A percentile compares a stretch with the other conserved stretches of the same genome.
phyloP scores from a whole-genome alignment of 2,113 vertebrate genomes.

The Mesembrinibis cayennensis region DNA sequence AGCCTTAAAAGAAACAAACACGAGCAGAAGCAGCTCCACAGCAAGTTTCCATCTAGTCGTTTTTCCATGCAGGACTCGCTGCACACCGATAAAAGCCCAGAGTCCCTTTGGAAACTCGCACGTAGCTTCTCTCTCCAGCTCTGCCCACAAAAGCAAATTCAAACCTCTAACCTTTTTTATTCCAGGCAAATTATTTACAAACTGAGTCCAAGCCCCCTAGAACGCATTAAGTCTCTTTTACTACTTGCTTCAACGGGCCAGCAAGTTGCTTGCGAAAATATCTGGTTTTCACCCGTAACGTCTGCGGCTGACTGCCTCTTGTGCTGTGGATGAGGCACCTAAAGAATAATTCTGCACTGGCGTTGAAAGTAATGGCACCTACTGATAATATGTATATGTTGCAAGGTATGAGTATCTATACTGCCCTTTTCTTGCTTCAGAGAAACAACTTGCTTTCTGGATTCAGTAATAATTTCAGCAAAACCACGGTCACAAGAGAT shows the following conservation, averaged over 20 bases:
- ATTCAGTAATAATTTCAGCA: not conserved
- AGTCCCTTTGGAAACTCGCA: not conserved
- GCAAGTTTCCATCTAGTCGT: not conserved
- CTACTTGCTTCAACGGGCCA: not conserved
- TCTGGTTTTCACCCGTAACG: not conserved
- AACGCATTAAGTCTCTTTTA: not conserved
- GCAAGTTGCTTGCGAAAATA: not conserved
- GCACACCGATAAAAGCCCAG: not conserved
- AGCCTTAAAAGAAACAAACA: not conserved
- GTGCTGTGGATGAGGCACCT: not conserved
- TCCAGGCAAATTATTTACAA: not conserved
- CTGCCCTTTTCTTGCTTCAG: not conserved
- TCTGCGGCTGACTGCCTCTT: fast-evolving
- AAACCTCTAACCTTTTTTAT: not conserved
- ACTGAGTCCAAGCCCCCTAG: not conserved
- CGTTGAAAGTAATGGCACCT: not conserved
- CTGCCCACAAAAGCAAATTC: not conserved
- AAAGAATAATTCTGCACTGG: not conserved
- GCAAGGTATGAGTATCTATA: not conserved
- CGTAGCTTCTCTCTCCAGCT: not conserved
- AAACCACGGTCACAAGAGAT: not conserved
- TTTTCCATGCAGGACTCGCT: not conserved
- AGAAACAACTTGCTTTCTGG: not conserved
- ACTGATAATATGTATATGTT: not conserved
- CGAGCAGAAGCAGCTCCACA: not conserved